Base-by-base conservation (phyloP, 2,113 vertebrate species). In the Tiliqua scincoides region DNA sequence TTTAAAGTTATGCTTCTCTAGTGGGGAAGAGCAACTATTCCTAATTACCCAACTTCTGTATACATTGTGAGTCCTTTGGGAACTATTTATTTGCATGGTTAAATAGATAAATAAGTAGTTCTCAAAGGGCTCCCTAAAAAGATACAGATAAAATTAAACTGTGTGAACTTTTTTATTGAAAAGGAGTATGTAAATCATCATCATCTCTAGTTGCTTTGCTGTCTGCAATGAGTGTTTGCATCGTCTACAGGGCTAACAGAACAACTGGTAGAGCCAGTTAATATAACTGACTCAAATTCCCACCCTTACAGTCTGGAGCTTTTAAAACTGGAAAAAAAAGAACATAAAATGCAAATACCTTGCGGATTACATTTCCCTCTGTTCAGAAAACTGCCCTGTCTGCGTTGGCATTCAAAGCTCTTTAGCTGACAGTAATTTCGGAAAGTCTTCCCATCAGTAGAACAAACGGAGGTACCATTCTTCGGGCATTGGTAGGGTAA, bases 401-500 rank as follows among this genome's bases (percentile, higher is more conserved):
- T 89, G 0, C 1, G 84, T 4, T 86, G 85, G 76, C 98, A 98
- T 91, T 97, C 95, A 0, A 93, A 92, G 74, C 96, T 97, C 94
- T 97, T 98, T 0, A 96, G 94, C 23, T 98, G 97, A 68, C 98
- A 98, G 90, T 97, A 97, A 17, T 93, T 97, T 0, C 1, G 40
- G 85, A 93, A 97, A 9, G 0, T 21, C 82, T 0, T 95, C 1
- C 91, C 25, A 0, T 75, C 81, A 25, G 57, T 78, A 8, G 95
- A 93, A 62, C 97, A 98, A 81, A 96, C 96, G 0, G 30, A 1
- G 0, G 85, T 88, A 6, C 90, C 93, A 1, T 92, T 93, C 92
- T 85, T 96, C 2, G 96, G 97, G 92, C 97, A 98, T 82, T 97
- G 97, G 89, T 98, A 97, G 4, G 97, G 97, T 30, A 98, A 92